Evolutionary conservation across 2,888 invertebrate species (phyloP), one percentile per base, ranked within the genome.

Genomic region (Beris chalybata): DNA sequence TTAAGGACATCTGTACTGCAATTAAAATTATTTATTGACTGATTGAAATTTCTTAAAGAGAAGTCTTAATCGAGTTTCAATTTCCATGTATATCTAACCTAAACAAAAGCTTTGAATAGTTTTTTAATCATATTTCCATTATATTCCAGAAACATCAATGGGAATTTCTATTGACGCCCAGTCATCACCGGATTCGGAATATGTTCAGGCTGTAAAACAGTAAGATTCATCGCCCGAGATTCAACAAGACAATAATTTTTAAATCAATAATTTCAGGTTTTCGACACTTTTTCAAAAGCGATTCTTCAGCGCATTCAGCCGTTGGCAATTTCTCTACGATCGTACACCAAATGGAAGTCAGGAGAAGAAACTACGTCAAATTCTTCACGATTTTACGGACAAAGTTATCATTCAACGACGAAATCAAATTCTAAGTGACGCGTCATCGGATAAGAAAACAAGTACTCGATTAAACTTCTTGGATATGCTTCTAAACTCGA

Each of bases 141-240:
- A 45, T 48, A 15, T 48, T 48, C n/a, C 53, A 64, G 64, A 64
- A 38, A 47, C 65, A 7, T 57, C 65, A 12, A 65, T 65, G 65
- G 65, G 65, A 4, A 54, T 58, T 15, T 12, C 58, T 22, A 32
- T 65, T 4, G 52, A 65, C 29, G 65, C 65, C 1, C 65, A 65
- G 38, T 58, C 45, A 11, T 29, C 13, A n/a, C 57, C 57, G 11
- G 57, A 58, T 44, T 58, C 58, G 13, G 52, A 52, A 65, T 65
- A 65, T 58, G 65, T 65, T 11, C 32, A 44, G 30, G 65, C 65
- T 22, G 58, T 65, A 7, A 58, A 58, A 43, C 52, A 65, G 53
- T 65, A 48, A 53, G 52, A 12, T 30, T 47, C n/a, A 12, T n/a
- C 31, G 15, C 11, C 11, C n/a, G 12, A 4, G 11, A 5, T 5